A percentile compares a stretch with the other conserved stretches of the same genome.
These are phyloP conservation scores for Scaptomyza polygonia DNA, from an alignment of 2,888 invertebrate species.

Conservation along the genomic window DNA sequence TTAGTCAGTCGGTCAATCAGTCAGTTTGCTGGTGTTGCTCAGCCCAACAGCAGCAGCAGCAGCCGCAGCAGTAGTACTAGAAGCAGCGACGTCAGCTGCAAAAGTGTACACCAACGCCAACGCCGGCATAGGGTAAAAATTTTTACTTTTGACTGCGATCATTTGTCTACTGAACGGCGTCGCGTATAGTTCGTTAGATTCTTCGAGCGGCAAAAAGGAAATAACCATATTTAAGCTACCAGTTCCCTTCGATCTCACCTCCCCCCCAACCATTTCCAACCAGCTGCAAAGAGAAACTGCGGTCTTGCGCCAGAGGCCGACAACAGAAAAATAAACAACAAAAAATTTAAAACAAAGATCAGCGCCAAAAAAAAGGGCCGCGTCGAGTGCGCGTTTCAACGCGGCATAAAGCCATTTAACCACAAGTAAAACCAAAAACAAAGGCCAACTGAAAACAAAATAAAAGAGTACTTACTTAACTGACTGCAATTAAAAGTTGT, in stretches of 20 bases:
- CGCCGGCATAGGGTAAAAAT: conserved; percentile 74
- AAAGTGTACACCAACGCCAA: conserved; percentile 35
- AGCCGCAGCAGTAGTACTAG: conserved; percentile 10
- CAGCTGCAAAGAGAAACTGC: conserved; percentile 37
- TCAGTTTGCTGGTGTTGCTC: conserved; percentile 47
- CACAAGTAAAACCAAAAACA: conserved; percentile 27
- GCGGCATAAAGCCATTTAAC: conserved; percentile 30
- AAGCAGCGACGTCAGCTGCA: conserved; percentile 20
- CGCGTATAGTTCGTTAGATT: conserved; percentile 80
- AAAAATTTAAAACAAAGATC: conserved; percentile 6
- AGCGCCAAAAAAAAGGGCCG: conserved; percentile 43
- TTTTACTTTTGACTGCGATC: conserved; percentile 76
- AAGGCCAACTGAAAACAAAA: conserved; percentile 27
- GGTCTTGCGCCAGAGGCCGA: conserved; percentile 30
- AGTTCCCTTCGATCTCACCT: conserved; percentile 9
- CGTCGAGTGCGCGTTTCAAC: conserved; percentile 42
- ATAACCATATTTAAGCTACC: conserved; percentile 15
- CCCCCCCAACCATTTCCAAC: background rate
- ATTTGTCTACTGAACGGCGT: conserved; percentile 81
- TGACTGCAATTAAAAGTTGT: conserved; percentile 63
- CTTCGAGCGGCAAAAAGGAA: conserved; percentile 37
- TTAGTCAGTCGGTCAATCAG: conserved; percentile 66
- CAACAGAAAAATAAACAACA: background rate
- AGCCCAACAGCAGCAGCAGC: conserved; percentile 46
- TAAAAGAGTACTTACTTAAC: conserved; percentile 55